phyloP scores from a whole-genome alignment of 2,797 vertebrate genomes.

The Cryptoblepharus egeriae region DNA sequence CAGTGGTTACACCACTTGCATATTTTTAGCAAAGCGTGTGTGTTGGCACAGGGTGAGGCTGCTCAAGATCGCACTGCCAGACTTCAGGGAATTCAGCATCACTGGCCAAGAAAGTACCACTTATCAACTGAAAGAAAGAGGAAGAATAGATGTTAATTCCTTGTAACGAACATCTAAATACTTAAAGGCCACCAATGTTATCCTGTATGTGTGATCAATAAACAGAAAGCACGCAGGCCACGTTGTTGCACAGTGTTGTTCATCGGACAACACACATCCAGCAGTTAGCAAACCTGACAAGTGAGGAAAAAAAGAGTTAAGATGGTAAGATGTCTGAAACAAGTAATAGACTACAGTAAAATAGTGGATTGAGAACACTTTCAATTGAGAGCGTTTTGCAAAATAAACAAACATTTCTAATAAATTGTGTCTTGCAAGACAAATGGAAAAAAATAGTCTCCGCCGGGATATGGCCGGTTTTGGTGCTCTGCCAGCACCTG shows the following conservation, averaged over 20 bases:
- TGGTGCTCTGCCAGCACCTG: no score
- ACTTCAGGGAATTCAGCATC: conserved; percentile 46
- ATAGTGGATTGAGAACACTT: no score
- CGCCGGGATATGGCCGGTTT: no score
- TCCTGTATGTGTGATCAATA: conserved; percentile 1
- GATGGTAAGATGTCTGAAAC: conserved; percentile 21
- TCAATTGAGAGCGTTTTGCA: no score
- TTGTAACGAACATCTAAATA: conserved; percentile 28
- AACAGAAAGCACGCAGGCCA: conserved; percentile 18
- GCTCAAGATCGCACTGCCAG: conserved; percentile 36
- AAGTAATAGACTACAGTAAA: conserved; percentile 33
- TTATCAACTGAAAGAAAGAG: conserved; percentile 69
- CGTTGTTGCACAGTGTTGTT: conserved; percentile 22
- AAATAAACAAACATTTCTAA: no score
- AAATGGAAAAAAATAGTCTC: no score
- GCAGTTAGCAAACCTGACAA: conserved; percentile 1
- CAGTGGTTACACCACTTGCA: conserved; percentile 15
- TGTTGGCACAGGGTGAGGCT: background rate
- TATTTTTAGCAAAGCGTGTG: conserved; percentile 20
- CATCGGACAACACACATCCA: background rate
- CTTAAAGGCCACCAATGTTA: background rate
- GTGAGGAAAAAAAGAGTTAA: no score
- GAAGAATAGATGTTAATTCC: conserved; percentile 26
- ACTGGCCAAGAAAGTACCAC: conserved; percentile 79
- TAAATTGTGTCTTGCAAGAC: no score